A percentile compares a stretch with the other conserved stretches of the same genome.
These are phyloP conservation scores for Gymnothorax javanicus DNA, from an alignment of 2,797 vertebrate genomes.

Conservation along the genomic window DNA sequence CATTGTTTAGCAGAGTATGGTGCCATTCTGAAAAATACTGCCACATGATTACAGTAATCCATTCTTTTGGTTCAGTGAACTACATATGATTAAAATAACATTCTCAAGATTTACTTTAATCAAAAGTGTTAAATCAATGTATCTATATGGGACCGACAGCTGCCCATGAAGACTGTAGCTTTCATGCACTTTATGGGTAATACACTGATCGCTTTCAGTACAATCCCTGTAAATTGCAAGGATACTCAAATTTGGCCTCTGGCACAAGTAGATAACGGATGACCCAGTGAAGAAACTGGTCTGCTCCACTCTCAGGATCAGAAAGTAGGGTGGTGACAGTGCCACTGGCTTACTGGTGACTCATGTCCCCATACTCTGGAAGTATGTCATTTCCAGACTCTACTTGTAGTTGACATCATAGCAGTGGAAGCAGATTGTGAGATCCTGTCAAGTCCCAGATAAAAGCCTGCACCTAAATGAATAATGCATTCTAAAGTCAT, in stretches of 20 bases:
- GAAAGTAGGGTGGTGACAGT: not conserved
- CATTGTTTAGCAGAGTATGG: not conserved
- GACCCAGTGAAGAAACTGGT: not conserved
- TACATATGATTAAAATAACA: not conserved
- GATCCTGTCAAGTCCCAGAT: slow-evolving; percentile 7
- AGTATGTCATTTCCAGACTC: not conserved
- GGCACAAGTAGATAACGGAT: not conserved
- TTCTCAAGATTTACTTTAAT: not conserved
- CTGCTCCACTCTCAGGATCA: not conserved
- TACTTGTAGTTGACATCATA: not conserved
- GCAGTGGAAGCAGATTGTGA: slow-evolving; percentile 4
- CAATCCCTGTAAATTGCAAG: not conserved
- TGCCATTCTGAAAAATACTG: not conserved
- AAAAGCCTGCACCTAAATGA: slow-evolving; percentile 5
- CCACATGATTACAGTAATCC: not conserved
- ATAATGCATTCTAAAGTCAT: slow-evolving; percentile 16
- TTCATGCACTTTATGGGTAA: not conserved
- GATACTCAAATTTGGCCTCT: not conserved
- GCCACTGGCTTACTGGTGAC: not conserved
- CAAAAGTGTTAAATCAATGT: not conserved
- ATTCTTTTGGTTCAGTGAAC: not conserved
- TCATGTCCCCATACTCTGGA: slow-evolving; percentile 3
- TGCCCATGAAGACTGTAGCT: not conserved
- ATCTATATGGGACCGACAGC: not conserved
- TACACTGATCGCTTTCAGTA: not conserved